Evolutionary conservation across 2,888 invertebrate species (phyloP).

Genomic region (Drosophila pegasa): DNA sequence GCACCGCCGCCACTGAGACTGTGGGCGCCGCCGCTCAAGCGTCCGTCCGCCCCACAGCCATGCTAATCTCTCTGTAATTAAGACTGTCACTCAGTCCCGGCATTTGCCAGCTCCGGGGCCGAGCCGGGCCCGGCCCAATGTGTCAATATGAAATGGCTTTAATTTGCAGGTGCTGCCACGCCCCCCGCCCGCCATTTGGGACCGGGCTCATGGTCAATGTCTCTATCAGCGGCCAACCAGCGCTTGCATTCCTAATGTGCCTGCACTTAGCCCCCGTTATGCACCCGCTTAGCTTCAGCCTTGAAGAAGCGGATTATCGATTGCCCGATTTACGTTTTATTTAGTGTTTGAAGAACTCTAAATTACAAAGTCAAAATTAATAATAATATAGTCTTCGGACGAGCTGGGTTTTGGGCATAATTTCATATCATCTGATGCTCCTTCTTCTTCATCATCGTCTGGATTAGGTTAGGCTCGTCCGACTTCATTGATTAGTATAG

Average conservation of each 20-base stretch:
- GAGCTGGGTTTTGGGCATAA: too few relatives aligned
- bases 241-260: background rate
- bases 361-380: too few relatives aligned
- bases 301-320: too few relatives aligned
- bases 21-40: background rate
- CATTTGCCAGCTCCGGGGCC: slow-evolving; percentile 25
- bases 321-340: too few relatives aligned
- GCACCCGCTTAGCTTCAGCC: background rate
- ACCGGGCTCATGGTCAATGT: background rate
- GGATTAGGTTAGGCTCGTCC: too few relatives aligned
- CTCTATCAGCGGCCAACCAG: background rate
- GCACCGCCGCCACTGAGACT: slow-evolving; percentile 3
- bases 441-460: too few relatives aligned
- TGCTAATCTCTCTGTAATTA: slow-evolving; percentile 75
- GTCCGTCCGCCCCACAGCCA: slow-evolving; percentile 28
- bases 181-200: background rate
- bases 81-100: slow-evolving; percentile 72
- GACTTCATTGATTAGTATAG: too few relatives aligned
- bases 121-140: slow-evolving; percentile 35
- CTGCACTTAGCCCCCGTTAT: background rate
- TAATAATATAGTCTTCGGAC: too few relatives aligned
- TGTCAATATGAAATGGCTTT: slow-evolving; percentile 58
- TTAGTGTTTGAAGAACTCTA: too few relatives aligned
- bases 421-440: too few relatives aligned
- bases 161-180: slow-evolving; percentile 48